These are phyloP conservation scores for Montipora capricornis DNA, from an alignment of 64 coral and sea anemone species.

Conservation along the genomic window DNA sequence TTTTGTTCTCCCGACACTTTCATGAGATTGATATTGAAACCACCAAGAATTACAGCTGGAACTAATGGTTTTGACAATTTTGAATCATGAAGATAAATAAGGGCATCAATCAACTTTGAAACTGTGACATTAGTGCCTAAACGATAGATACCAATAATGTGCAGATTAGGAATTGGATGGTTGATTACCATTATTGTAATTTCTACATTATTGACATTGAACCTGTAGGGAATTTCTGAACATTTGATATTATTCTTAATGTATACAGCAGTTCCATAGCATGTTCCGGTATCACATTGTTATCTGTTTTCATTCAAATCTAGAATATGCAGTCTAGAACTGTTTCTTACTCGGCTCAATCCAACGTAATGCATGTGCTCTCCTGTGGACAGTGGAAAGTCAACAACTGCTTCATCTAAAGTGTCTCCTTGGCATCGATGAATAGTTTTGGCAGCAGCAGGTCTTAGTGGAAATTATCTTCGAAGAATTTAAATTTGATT, in stretches of 20 bases:
- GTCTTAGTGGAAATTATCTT: no score
- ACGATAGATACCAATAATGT: not conserved
- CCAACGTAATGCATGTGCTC: constrained; percentile 5
- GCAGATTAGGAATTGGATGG: not conserved
- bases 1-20: no score
- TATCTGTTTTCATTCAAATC: constrained; percentile 40
- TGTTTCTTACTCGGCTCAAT: not conserved
- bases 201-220: not conserved
- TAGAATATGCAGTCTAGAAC: constrained; percentile 9
- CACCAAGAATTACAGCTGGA: no score
- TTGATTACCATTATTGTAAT: not conserved
- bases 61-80: no score
- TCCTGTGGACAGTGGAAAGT: constrained; percentile 19
- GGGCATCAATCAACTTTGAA: no score
- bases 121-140: no score
- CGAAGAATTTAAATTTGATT: no score
- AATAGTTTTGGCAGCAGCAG: no score
- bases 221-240: not conserved
- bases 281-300: not conserved
- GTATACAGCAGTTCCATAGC: not conserved
- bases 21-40: no score
- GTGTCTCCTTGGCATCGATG: no score
- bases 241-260: not conserved
- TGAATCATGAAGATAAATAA: no score
- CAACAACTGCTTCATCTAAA: constrained; percentile 21